phyloP scores from a whole-genome alignment of 2,113 vertebrate species.

The Saguinus midas region DNA sequence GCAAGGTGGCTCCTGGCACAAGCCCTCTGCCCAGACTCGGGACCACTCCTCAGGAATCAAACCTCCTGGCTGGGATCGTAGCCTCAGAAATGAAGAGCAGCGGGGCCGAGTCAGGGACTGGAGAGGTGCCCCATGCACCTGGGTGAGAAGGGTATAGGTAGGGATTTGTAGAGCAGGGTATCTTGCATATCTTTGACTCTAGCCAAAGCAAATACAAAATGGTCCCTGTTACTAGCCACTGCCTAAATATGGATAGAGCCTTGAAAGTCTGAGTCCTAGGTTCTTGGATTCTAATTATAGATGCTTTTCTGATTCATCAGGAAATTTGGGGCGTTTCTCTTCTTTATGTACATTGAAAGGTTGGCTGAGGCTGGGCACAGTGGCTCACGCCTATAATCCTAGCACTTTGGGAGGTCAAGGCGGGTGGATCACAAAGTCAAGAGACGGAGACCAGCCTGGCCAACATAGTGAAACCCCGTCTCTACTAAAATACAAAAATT shows the following conservation, averaged over 20 bases:
- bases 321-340: not conserved
- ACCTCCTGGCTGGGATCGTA: slow-evolving; percentile 41
- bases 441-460: too few relatives aligned
- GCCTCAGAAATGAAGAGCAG: slow-evolving; percentile 69
- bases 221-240: not conserved
- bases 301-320: slow-evolving; percentile 9
- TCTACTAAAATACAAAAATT: too few relatives aligned
- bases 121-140: slow-evolving; percentile 49
- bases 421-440: too few relatives aligned
- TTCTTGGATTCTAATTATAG: slow-evolving; percentile 27
- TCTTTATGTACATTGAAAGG: slow-evolving; percentile 9
- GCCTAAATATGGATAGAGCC: not conserved
- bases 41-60: slow-evolving; percentile 33
- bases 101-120: slow-evolving; percentile 63
- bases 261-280: not conserved
- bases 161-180: not conserved
- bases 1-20: slow-evolving; percentile 11
- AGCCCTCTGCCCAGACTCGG: not conserved
- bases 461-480: too few relatives aligned
- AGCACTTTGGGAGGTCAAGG: too few relatives aligned
- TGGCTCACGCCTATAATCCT: too few relatives aligned
- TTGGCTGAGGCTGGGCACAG: not conserved
- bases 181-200: not conserved
- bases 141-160: slow-evolving; percentile 66
- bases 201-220: not conserved